Evolutionary conservation across 2,113 vertebrate species (phyloP).

Genomic region (Climacteris rufus): DNA sequence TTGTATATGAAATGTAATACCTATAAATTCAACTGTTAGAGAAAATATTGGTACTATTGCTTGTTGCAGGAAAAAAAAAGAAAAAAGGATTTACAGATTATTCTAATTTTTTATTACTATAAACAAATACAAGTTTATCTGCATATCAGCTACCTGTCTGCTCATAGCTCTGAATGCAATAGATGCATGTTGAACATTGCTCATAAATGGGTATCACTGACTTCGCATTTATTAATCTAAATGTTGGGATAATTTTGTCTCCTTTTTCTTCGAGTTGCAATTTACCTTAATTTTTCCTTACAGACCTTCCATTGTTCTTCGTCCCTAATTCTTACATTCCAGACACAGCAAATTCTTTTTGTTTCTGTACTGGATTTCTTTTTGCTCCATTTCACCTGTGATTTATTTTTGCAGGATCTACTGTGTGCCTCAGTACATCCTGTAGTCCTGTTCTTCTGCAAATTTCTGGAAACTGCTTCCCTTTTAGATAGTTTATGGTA

Average conservation of each 20-base stretch:
- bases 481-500: not conserved
- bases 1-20: not conserved
- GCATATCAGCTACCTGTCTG: not conserved
- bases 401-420: not conserved
- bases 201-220: not conserved
- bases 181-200: not conserved
- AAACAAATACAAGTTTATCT: not conserved
- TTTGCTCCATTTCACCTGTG: not conserved
- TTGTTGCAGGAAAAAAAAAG: not conserved
- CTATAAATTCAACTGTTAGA: not conserved
- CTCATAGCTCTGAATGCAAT: not conserved
- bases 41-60: not conserved
- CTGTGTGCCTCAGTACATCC: not conserved
- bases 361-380: not conserved
- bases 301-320: not conserved
- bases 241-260: not conserved
- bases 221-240: not conserved
- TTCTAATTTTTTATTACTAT: not conserved
- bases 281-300: not conserved
- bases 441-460: not conserved
- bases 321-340: not conserved
- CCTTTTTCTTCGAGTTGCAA: not conserved
- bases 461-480: not conserved
- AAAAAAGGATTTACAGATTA: not conserved
- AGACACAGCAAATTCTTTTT: not conserved